Base-by-base conservation (phyloP, 2,797 vertebrate species). In the Anabas testudineus region DNA sequence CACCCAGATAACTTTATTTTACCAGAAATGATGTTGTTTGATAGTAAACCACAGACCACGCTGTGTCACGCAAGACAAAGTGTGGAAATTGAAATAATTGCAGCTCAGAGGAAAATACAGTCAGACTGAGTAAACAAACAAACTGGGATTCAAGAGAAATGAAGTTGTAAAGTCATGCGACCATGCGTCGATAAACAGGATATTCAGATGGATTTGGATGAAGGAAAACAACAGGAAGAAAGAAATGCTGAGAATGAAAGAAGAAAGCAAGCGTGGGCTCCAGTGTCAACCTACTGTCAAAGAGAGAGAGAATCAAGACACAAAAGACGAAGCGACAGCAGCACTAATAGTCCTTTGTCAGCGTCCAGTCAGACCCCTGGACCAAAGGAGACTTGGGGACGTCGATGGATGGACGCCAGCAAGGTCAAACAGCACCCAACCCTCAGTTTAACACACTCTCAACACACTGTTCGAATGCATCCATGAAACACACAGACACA, bases 331-430 rank as follows among this genome's bases (percentile, higher is more conserved):
- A 45, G 82, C 80, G 73, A 80, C 78, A 53, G 80, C 12, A 3
- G 60, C 64, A 67, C 65, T 80, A 34, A 78, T 71, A 77, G 69
- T 81, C 67, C 86, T 62, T 62, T 62, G 86, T 90, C 89, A 90
- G 89, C 89, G 68, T 87, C 82, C 82, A 78, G 80, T 69, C 83
- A 85, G 85, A 70, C 26, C 78, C 21, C 56, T 42, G 66, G 66
- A 62, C 69, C 79, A 53, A n/a, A 30, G 64, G 76, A 67, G 59
- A 74, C 84, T 48, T 14, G 9, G 32, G 67, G 75, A 68, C 8
- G 65, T 87, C 87, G 5, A 89, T 87, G 80, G 71, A 74, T 42
- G 69, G 87, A 88, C 51, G 90, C 87, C 82, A 82, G 67, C 57
- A 53, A 80, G 72, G 81, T 86, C 78, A 81, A n/a, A 19, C 57